phyloP scores from a whole-genome alignment of 2,888 invertebrate genomes.

The Eueremaeus valkanovi region DNA sequence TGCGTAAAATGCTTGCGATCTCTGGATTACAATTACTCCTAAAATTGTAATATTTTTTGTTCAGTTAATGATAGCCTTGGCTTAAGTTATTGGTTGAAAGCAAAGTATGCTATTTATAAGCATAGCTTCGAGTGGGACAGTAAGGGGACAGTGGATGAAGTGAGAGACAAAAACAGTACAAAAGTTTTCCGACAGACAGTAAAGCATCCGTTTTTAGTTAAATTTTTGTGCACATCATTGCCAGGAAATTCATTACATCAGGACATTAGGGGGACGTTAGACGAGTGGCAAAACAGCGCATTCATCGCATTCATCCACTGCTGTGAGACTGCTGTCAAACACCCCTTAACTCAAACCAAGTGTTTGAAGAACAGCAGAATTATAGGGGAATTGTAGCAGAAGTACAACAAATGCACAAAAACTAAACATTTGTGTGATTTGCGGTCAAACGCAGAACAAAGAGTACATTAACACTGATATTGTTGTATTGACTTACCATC shows the following conservation, averaged over 20 bases:
- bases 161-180: conserved; percentile 17
- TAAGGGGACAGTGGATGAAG: conserved; percentile 1
- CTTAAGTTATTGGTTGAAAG: not conserved
- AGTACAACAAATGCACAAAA: not conserved
- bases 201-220: conserved; percentile 27
- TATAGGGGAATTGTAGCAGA: not conserved
- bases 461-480: not conserved
- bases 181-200: conserved; percentile 31
- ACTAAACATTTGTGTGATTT: conserved; percentile 19
- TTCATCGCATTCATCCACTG: conserved; percentile 7
- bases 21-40: conserved; percentile 84
- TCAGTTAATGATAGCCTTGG: conserved; percentile 12
- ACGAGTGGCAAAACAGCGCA: not conserved
- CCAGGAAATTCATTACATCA: conserved; percentile 32
- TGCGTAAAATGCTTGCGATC: conserved; percentile 66
- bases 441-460: conserved; percentile 6
- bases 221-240: conserved; percentile 32
- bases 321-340: conserved; percentile 10
- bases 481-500: conserved; percentile 63
- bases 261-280: conserved; percentile 24
- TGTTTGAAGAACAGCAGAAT: conserved; percentile 1
- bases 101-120: not conserved
- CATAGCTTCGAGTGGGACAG: conserved; percentile 7
- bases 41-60: conserved; percentile 46
- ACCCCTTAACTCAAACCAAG: conserved; percentile 16